Evolutionary conservation across 2,888 invertebrate genomes (phyloP).

Genomic region (Podabrus alpinus): DNA sequence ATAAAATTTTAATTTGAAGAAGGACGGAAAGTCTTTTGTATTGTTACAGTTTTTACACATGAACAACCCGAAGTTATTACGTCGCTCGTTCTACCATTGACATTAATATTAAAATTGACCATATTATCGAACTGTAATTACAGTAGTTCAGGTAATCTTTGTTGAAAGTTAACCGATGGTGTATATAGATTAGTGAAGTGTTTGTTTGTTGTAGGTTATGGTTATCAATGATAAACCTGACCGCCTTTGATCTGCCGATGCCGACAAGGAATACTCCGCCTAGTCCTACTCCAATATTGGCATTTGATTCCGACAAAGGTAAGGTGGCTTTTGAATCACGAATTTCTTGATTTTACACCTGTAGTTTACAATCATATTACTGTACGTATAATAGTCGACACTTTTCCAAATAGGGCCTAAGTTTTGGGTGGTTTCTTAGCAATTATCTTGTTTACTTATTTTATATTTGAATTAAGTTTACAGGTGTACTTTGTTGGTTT

Average conservation of each 20-base stretch:
- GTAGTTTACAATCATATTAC: conserved; percentile 30
- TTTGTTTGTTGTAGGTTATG: conserved; percentile 31
- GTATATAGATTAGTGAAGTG: conserved; percentile 1
- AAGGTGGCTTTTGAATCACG: conserved; percentile 23
- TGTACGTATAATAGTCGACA: conserved; percentile 16
- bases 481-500: conserved; percentile 21
- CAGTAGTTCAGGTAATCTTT: conserved; percentile 13
- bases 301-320: conserved; percentile 38
- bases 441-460: conserved; percentile 15
- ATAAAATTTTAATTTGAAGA: background rate
- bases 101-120: conserved; percentile 26
- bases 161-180: background rate
- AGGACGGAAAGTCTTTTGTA: background rate
- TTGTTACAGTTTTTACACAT: background rate
- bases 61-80: background rate
- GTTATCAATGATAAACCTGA: conserved; percentile 35
- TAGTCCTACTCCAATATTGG: conserved; percentile 37
- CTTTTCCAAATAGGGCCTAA: conserved; percentile 5
- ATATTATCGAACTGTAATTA: conserved; percentile 27
- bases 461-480: conserved; percentile 18
- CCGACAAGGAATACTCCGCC: conserved; percentile 34
- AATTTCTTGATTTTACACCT: conserved; percentile 34
- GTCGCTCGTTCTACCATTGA: conserved; percentile 14
- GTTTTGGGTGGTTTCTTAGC: background rate
- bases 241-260: conserved; percentile 35